A percentile compares a stretch with the other conserved stretches of the same genome.
phyloP scores from a whole-genome alignment of 2,113 vertebrate genomes.

The Tiliqua scincoides region DNA sequence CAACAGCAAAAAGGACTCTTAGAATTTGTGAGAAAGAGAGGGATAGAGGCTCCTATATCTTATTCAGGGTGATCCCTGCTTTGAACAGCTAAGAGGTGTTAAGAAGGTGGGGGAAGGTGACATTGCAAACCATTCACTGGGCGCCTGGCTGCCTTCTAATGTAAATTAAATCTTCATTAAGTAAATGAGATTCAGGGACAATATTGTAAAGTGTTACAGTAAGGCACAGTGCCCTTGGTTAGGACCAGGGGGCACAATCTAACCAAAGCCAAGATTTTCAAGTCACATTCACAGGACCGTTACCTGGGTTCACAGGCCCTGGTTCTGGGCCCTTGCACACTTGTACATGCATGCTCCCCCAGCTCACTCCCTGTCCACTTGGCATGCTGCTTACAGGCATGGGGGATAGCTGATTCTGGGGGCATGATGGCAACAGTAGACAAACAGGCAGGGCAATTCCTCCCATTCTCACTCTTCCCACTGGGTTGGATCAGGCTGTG shows the following conservation, averaged over 20 bases:
- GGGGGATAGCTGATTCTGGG: too few species aligned
- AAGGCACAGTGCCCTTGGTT: background rate
- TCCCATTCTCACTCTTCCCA: too few species aligned
- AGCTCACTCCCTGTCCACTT: too few species aligned
- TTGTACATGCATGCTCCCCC: too few species aligned
- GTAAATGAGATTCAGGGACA: background rate
- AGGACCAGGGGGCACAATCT: too few species aligned
- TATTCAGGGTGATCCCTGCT: constrained; percentile 47
- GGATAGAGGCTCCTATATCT: constrained; percentile 36
- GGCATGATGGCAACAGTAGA: too few species aligned
- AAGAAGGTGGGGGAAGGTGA: constrained; percentile 37
- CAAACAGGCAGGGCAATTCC: too few species aligned
- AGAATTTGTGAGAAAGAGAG: constrained; percentile 45
- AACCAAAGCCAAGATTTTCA: background rate
- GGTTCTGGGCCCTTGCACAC: too few species aligned
- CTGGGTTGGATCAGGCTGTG: too few species aligned
- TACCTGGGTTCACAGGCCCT: too few species aligned
- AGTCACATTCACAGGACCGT: background rate
- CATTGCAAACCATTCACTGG: constrained; percentile 5
- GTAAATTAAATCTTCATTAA: background rate
- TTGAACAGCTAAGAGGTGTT: constrained; percentile 33
- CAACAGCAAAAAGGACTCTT: constrained; percentile 54
- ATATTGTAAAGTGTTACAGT: background rate
- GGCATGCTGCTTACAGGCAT: too few species aligned
- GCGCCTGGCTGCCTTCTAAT: background rate